A percentile compares a stretch with the other conserved stretches of the same genome.
phyloP scores from a whole-genome alignment of 2,113 vertebrate species.

The Stegastes partitus region DNA sequence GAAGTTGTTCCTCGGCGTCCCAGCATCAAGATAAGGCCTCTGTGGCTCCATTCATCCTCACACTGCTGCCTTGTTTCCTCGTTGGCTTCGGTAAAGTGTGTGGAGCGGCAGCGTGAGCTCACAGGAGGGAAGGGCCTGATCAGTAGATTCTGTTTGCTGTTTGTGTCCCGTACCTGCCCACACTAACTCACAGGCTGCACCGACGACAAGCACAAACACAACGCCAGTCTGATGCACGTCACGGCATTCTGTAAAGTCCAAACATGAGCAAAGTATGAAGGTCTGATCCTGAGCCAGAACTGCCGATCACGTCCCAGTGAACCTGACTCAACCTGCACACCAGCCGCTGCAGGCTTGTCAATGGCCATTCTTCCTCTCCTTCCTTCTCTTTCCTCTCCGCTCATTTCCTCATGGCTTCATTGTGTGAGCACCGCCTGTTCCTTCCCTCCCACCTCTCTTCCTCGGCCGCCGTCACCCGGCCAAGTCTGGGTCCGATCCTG shows the following conservation, averaged over 20 bases:
- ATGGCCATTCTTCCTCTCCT: slow-evolving; percentile 30
- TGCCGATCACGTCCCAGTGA: slow-evolving; percentile 10
- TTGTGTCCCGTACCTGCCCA: neutral
- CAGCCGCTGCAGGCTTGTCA: slow-evolving; percentile 17
- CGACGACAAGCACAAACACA: neutral
- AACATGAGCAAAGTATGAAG: neutral
- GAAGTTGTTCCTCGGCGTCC: slow-evolving; percentile 3
- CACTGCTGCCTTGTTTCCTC: slow-evolving; percentile 45
- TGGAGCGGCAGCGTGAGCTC: neutral
- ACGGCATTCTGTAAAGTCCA: neutral
- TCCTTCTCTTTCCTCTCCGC: slow-evolving; percentile 43
- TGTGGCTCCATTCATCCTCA: slow-evolving; percentile 12
- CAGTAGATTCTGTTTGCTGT: slow-evolving; percentile 11
- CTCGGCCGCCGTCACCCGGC: neutral
- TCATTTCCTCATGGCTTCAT: slow-evolving; percentile 54
- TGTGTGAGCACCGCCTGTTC: slow-evolving; percentile 40
- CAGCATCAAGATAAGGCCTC: slow-evolving; percentile 23
- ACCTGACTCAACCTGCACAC: slow-evolving; percentile 28
- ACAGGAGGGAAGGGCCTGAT: slow-evolving; percentile 1
- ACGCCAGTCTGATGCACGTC: neutral
- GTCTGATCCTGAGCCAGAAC: neutral
- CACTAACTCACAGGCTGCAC: neutral
- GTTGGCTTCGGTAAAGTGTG: slow-evolving; percentile 12
- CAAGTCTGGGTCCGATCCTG: neutral
- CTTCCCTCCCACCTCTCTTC: slow-evolving; percentile 36